Evolutionary conservation across 1,140 invertebrate genomes (phyloP).

Genomic region (Euglossa dilemma): DNA sequence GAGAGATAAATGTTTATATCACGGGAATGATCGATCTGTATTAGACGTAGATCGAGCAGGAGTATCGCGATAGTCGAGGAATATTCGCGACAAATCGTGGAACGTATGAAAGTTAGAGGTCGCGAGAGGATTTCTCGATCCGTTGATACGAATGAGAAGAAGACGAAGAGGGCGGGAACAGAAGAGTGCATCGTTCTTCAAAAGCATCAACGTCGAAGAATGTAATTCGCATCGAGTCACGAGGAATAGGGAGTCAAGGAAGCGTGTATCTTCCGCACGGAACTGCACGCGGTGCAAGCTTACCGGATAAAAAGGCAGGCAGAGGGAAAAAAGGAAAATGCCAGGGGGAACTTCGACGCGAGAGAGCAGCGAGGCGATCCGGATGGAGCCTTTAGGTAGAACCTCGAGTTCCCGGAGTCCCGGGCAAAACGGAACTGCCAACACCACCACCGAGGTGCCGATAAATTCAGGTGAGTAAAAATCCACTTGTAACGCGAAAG

Average conservation of each 20-base stretch:
- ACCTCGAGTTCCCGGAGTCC: constrained; percentile 76
- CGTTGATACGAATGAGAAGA: constrained; percentile 4
- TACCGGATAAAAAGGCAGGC: constrained; percentile 34
- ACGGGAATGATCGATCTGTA: neutral
- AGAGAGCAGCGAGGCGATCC: constrained; percentile 79
- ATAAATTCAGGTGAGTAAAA: constrained; percentile 73
- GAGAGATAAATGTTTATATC: neutral
- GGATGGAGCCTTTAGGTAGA: constrained; percentile 79
- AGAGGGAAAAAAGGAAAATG: constrained; percentile 64
- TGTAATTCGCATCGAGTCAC: constrained; percentile 36
- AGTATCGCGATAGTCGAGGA: too few species aligned
- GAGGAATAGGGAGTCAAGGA: constrained; percentile 32
- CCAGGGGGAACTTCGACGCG: constrained; percentile 73
- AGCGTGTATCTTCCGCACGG: constrained; percentile 25
- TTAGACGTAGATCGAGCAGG: neutral
- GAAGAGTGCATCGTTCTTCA: neutral
- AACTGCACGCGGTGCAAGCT: constrained; percentile 1
- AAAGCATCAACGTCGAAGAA: constrained; percentile 35
- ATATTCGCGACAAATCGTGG: too few species aligned
- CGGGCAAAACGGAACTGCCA: constrained; percentile 79
- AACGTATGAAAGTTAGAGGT: neutral
- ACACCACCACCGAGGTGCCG: constrained; percentile 75
- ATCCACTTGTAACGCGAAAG: neutral
- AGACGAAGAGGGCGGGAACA: too few species aligned
- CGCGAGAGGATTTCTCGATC: neutral